A percentile compares a stretch with the other conserved stretches of the same genome.
These are phyloP conservation scores for Lamproptera curius DNA, from an alignment of 2,888 invertebrate species.

Conservation along the genomic window DNA sequence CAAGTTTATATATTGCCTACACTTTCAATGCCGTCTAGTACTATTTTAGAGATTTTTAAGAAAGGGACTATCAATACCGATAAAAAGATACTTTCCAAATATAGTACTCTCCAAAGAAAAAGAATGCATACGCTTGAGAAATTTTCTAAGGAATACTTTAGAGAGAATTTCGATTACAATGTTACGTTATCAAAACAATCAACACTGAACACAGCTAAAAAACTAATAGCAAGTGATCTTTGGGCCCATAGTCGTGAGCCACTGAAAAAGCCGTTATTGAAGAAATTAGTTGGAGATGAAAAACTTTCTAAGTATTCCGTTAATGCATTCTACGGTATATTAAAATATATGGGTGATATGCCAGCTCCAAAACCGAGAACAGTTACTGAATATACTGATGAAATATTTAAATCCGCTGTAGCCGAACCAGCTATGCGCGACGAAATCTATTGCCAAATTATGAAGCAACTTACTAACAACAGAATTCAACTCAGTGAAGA, in stretches of 20 bases:
- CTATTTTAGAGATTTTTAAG: conserved; percentile 82
- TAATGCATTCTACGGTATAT: conserved; percentile 84
- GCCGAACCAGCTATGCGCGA: conserved; percentile 88
- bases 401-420: conserved; percentile 89
- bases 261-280: conserved; percentile 88
- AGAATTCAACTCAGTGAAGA: conserved; percentile 90
- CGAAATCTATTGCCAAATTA: conserved; percentile 95
- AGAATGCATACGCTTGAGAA: conserved; percentile 90
- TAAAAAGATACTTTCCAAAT: conserved; percentile 63
- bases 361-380: conserved; percentile 87
- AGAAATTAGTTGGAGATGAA: conserved; percentile 84
- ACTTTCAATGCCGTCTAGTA: conserved; percentile 83
- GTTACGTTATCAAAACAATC: conserved; percentile 80
- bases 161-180: conserved; percentile 68
- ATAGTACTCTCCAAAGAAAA: conserved; percentile 79
- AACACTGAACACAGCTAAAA: conserved; percentile 81
- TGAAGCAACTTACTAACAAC: conserved; percentile 96
- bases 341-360: conserved; percentile 93
- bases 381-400: conserved; percentile 91
- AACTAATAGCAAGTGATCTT: conserved; percentile 83
- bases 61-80: conserved; percentile 72
- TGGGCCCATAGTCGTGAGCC: conserved; percentile 92
- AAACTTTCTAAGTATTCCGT: conserved; percentile 85
- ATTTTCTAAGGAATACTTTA: conserved; percentile 90
- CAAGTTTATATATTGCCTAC: conserved; percentile 92